Base-by-base conservation (phyloP, 2,797 vertebrate genomes). In the Esox masquinongy region DNA sequence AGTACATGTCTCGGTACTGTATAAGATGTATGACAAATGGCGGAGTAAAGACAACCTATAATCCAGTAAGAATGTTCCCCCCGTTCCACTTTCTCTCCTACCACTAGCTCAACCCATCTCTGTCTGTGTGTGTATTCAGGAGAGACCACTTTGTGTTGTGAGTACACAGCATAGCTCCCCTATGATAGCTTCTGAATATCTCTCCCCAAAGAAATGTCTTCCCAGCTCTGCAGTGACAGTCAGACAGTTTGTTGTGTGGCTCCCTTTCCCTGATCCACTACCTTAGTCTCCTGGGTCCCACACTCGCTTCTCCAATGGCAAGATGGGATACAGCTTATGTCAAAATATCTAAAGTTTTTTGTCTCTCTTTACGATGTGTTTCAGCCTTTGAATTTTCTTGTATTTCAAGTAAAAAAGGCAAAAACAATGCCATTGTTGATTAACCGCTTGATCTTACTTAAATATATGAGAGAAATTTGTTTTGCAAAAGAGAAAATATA, bases 301-400 rank as follows among this genome's bases (percentile, higher is more conserved):
- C n/a, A 61, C 56, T 61, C 6, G 22, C 59, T 63, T 11, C 53
- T 56, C 53, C 43, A 14, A 49, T n/a, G 2, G 16, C 17, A 51
- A 26, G 66, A n/a, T 26, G 7, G 26, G 34, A 70, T n/a, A 19
- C 34, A 43, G 43, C 66, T 75, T 79, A 78, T 66, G 50, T 72
- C 73, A 19, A 26, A 34, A 82, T 22, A 6, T 43, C 39, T 3
- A 43, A 43, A 43, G 39, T 3, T 0, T 43, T 43, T 31, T 31
- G 29, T 31, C 29, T 31, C 29, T 31, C 3, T 31, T 31, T 31
- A 31, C n/a, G n/a, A n/a, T n/a, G n/a, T n/a, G n/a, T n/a, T n/a
- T n/a, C n/a, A 39, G 36, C 3, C 36, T 39, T 39, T 39, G 36
- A 39, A 39, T 39, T 39, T 39, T 39, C 36, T 39, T 39, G 36